Conservation (phyloP, 23 tunicate genomes). For the Ciona savignyi region DNA sequence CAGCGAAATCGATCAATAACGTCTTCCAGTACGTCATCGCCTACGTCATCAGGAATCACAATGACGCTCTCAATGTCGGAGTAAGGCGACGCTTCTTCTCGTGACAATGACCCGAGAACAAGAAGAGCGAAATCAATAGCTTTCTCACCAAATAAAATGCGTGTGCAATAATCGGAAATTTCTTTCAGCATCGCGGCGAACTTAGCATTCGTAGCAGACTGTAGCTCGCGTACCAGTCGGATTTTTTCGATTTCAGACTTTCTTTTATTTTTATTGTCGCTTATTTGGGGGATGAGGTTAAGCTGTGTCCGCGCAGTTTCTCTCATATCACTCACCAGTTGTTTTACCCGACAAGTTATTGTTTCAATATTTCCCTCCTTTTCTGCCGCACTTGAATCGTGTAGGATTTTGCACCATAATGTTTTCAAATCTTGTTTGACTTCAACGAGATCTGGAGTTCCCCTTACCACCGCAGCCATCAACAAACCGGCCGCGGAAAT, state of each 20-base stretch:
- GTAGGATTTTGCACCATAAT: no score
- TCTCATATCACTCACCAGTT: neutral
- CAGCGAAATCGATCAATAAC: no score
- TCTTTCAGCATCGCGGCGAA: slow-evolving; percentile 21
- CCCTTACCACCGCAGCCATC: no score
- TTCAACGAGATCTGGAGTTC: no score
- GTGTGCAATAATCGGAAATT: slow-evolving; percentile 18
- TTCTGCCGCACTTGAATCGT: no score
- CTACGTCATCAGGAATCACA: no score
- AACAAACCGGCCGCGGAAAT: no score
- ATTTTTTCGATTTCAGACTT: slow-evolving; percentile 1
- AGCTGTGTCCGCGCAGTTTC: neutral
- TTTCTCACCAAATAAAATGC: slow-evolving; percentile 10
- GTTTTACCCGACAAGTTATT: no score
- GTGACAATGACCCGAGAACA: slow-evolving; percentile 37
- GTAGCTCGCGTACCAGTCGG: neutral
- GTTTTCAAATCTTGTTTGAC: no score
- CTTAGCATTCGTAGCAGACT: neutral
- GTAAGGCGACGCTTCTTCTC: slow-evolving; percentile 29
- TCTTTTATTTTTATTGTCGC: neutral
- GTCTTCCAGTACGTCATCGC: no score
- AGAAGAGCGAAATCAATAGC: slow-evolving; percentile 36
- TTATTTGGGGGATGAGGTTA: neutral
- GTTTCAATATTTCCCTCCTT: no score
- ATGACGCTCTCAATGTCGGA: no score